phyloP scores from a whole-genome alignment of 1,140 invertebrate species.

The Diuraphis noxia region DNA sequence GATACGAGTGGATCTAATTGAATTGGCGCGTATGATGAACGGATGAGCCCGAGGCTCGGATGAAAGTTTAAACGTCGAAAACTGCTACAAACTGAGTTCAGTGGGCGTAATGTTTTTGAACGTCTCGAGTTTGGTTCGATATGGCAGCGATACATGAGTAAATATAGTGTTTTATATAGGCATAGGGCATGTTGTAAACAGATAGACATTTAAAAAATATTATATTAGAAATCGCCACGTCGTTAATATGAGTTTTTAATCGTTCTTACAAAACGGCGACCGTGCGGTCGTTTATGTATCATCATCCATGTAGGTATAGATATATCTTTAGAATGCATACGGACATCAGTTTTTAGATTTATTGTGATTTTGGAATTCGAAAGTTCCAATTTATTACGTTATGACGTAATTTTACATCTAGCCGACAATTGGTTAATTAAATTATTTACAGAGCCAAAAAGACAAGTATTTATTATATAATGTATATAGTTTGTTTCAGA shows the following conservation, averaged over 20 bases:
- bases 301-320: background rate
- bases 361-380: background rate
- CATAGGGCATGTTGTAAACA: no score
- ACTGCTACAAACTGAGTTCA: background rate
- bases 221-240: background rate
- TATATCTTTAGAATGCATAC: background rate
- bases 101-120: slow-evolving; percentile 14
- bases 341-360: background rate
- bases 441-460: background rate
- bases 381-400: background rate
- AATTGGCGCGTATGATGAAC: background rate
- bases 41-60: slow-evolving; percentile 19
- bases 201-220: background rate
- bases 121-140: background rate
- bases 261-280: background rate
- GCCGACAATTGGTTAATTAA: background rate
- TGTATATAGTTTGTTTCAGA: background rate
- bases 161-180: background rate
- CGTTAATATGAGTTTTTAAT: background rate
- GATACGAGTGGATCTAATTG: slow-evolving; percentile 26
- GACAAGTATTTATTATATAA: no score
- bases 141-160: background rate
- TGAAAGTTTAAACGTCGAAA: background rate
- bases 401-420: background rate
- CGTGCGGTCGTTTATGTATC: background rate